phyloP scores from a whole-genome alignment of 37 sponge, comb jelly and placozoan species.

The Chondrosia reniformis region DNA sequence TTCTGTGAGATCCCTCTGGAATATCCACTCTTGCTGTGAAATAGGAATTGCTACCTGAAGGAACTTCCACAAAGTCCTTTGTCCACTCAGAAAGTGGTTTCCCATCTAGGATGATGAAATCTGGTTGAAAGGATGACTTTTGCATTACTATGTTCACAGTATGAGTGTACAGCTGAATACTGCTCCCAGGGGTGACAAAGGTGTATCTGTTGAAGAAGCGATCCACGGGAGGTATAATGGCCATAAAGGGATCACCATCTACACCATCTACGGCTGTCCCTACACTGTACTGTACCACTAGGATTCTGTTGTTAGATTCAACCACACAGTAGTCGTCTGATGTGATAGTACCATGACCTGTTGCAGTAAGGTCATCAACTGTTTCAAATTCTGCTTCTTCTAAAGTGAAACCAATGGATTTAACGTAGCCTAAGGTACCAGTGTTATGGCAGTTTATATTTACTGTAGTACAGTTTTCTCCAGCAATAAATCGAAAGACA shows the following conservation, averaged over 20 bases:
- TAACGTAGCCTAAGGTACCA: not conserved
- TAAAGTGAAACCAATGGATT: not conserved
- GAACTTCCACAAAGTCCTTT: not conserved
- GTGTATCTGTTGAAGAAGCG: not conserved
- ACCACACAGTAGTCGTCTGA: slow-evolving; percentile 3
- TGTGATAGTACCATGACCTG: not conserved
- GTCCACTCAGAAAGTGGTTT: not conserved
- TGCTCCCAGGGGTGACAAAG: not conserved
- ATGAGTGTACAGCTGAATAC: not conserved
- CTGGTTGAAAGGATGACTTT: not conserved
- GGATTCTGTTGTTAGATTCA: not conserved
- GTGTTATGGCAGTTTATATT: not conserved
- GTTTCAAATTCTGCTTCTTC: slow-evolving; percentile 11
- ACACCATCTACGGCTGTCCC: slow-evolving; percentile 2
- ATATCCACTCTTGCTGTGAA: not conserved
- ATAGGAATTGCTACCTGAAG: not conserved
- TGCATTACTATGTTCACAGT: not conserved
- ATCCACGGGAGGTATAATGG: not conserved
- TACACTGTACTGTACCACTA: slow-evolving; percentile 19
- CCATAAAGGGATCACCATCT: slow-evolving; percentile 20
- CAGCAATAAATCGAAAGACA: slow-evolving; percentile 18
- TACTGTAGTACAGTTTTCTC: not conserved
- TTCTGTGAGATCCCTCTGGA: slow-evolving; percentile 1
- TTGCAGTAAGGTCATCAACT: not conserved
- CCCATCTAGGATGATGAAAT: not conserved